phyloP scores from a whole-genome alignment of 2,888 invertebrate species.

The Schizotus pectinicornis region DNA sequence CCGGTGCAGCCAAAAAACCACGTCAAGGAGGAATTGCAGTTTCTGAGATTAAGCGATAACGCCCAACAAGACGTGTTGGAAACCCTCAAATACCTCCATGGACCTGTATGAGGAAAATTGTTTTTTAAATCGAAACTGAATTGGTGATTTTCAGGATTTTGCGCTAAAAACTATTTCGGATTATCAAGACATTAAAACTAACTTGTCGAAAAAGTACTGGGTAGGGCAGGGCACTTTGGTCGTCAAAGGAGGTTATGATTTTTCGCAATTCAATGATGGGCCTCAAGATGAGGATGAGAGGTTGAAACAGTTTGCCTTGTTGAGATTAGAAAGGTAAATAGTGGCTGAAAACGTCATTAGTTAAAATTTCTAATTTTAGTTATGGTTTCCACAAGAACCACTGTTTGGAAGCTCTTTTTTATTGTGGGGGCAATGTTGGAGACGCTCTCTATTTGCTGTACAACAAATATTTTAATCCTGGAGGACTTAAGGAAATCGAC shows the following conservation, averaged over 20 bases:
- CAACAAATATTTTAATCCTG: conserved; percentile 70
- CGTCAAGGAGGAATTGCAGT: conserved; percentile 78
- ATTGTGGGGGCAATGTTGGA: conserved; percentile 72
- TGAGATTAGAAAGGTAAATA: conserved; percentile 71
- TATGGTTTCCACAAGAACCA: conserved; percentile 78
- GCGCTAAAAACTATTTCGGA: conserved; percentile 57
- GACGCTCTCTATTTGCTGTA: conserved; percentile 74
- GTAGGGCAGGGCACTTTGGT: conserved; percentile 77
- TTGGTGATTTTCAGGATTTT: conserved; percentile 56
- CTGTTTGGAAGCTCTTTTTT: conserved; percentile 75
- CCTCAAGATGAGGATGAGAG: conserved; percentile 68
- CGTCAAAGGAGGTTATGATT: conserved; percentile 75
- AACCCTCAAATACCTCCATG: conserved; percentile 76
- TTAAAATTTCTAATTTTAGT: conserved; percentile 56
- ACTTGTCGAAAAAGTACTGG: conserved; percentile 76
- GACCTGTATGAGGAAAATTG: conserved; percentile 64
- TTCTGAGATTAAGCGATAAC: conserved; percentile 70
- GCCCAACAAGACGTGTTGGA: conserved; percentile 77
- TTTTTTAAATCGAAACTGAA: conserved; percentile 8
- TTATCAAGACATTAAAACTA: conserved; percentile 70
- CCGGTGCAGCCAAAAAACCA: conserved; percentile 40
- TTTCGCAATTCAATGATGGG: conserved; percentile 63
- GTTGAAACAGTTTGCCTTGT: conserved; percentile 72
- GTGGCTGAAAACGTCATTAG: background rate
- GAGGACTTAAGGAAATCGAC: conserved; percentile 41